A percentile compares a stretch with the other conserved stretches of the same genome.
Evolutionary conservation across 2,113 vertebrate genomes (phyloP).

Genomic region (Lamprotornis superbus): DNA sequence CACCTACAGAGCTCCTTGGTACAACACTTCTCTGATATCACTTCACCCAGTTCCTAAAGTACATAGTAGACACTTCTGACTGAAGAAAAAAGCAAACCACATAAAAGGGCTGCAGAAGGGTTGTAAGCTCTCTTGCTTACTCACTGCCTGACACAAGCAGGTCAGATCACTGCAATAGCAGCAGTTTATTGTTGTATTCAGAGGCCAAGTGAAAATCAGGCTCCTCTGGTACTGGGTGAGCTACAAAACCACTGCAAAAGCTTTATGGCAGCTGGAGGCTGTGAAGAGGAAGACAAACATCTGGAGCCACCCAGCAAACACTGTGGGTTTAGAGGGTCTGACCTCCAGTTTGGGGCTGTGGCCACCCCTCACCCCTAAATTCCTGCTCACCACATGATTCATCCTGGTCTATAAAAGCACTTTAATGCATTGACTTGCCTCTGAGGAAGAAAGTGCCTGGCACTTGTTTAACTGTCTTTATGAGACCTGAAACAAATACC

Average conservation of each 20-base stretch:
- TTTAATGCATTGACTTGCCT: not conserved
- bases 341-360: not conserved
- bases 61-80: accelerated
- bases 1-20: not conserved
- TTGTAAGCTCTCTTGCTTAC: not conserved
- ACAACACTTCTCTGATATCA: not conserved
- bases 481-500: slow-evolving; percentile 59
- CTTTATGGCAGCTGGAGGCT: not conserved
- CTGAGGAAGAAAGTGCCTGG: not conserved
- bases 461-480: slow-evolving; percentile 34
- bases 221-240: not conserved
- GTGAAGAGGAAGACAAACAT: not conserved
- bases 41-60: not conserved
- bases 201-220: not conserved
- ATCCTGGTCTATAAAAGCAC: not conserved
- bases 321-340: not conserved
- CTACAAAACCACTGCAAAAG: not conserved
- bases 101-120: not conserved
- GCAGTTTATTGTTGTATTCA: not conserved
- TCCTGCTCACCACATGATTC: not conserved
- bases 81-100: not conserved
- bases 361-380: not conserved
- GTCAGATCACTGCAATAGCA: not conserved
- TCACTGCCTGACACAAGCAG: not conserved
- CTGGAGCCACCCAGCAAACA: not conserved